Percentiles rank a stretch among this genome's conserved stretches.
phyloP scores from a whole-genome alignment of 2,797 vertebrate species.

The Sebastes taczanowskii region DNA sequence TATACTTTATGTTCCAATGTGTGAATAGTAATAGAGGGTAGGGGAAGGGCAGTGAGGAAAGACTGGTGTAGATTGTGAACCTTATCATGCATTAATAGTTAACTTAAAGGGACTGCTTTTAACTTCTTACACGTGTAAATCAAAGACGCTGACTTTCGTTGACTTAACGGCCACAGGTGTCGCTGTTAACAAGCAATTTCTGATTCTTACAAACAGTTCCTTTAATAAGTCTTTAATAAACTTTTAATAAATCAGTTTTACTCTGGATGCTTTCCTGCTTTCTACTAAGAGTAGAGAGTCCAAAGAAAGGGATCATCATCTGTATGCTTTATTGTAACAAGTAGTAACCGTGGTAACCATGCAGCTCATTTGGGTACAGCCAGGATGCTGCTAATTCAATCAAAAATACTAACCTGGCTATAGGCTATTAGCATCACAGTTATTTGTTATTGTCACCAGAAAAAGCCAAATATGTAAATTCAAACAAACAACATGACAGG shows the following conservation, averaged over 20 bases:
- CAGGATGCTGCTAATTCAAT: neutral
- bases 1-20: neutral
- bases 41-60: neutral
- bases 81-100: neutral
- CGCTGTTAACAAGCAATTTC: too few relatives aligned
- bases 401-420: neutral
- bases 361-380: neutral
- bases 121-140: too few relatives aligned
- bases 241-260: neutral
- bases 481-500: neutral
- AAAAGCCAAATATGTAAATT: neutral
- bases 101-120: neutral
- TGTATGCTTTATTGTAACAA: neutral
- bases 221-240: neutral
- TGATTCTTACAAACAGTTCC: too few relatives aligned
- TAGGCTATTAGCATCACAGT: neutral
- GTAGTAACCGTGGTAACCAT: neutral
- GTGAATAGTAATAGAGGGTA: neutral
- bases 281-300: neutral
- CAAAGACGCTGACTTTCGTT: too few relatives aligned
- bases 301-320: neutral
- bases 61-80: neutral
- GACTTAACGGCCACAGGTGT: too few relatives aligned
- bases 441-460: neutral
- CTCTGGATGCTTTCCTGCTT: neutral